A percentile compares a stretch with the other conserved stretches of the same genome.
Conservation (phyloP, 2,888 invertebrate species). For the Xiphydria camelus region DNA sequence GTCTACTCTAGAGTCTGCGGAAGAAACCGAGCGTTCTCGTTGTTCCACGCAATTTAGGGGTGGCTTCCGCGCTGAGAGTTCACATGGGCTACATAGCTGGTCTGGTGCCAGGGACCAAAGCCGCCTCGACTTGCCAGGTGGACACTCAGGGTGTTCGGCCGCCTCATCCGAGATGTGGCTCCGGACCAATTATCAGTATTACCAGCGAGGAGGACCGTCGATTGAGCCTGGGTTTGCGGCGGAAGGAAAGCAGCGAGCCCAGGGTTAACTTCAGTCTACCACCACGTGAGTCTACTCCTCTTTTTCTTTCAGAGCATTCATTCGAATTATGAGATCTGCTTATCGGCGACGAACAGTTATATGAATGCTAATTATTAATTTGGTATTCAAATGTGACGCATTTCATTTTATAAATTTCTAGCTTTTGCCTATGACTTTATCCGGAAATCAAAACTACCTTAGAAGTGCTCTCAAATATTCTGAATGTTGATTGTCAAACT, state of each 20-base stretch:
- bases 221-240: constrained; percentile 47
- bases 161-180: constrained; percentile 50
- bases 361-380: too few species aligned
- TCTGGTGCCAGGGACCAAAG: constrained; percentile 67
- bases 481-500: too few species aligned
- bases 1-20: too few species aligned
- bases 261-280: constrained; percentile 65
- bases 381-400: too few species aligned
- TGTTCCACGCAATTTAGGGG: constrained; percentile 60
- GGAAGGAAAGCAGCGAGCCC: constrained; percentile 61
- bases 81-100: constrained; percentile 76
- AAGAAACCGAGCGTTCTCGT: too few species aligned
- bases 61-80: constrained; percentile 71
- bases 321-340: too few species aligned
- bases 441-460: too few species aligned
- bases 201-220: constrained; percentile 53
- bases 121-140: constrained; percentile 51
- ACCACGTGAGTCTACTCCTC: constrained; percentile 47
- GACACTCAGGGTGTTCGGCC: constrained; percentile 44
- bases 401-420: too few species aligned
- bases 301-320: too few species aligned
- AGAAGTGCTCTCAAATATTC: too few species aligned
- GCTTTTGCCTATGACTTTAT: too few species aligned
- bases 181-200: constrained; percentile 53
- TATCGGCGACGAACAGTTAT: too few species aligned